These are phyloP conservation scores for Gymnoscopelus microlampas DNA, from an alignment of 2,797 vertebrate species.

Conservation along the genomic window DNA sequence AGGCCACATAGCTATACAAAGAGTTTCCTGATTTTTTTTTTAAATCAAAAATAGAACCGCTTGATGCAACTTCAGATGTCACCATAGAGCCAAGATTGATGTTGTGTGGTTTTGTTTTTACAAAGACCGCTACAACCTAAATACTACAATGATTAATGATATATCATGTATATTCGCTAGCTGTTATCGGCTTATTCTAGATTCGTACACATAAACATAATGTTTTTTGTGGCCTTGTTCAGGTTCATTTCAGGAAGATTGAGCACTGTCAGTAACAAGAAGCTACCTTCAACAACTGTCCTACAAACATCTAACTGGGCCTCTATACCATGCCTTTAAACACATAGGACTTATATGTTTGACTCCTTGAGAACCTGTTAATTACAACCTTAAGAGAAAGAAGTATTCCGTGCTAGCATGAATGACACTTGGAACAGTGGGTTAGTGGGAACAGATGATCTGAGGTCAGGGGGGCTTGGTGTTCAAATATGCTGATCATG, in stretches of 20 bases:
- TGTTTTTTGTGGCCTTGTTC: no score
- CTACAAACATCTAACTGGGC: no score
- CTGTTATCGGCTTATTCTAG: no score
- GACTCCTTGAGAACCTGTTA: not conserved
- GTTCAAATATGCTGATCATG: conserved; percentile 58
- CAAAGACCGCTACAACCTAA: conserved; percentile 53
- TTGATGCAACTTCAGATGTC: no score
- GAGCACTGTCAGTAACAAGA: no score
- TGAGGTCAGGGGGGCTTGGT: conserved; percentile 46
- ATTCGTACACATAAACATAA: no score
- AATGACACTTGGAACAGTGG: conserved; percentile 54
- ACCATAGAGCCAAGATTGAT: not conserved
- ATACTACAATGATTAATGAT: conserved; percentile 13
- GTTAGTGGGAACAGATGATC: conserved; percentile 67
- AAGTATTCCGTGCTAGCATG: conserved; percentile 23
- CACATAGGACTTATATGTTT: not conserved
- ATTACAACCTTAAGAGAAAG: conserved; percentile 7
- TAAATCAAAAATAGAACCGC: no score
- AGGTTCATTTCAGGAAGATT: no score
- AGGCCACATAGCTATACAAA: conserved; percentile 28
- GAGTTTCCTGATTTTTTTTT: conserved; percentile 51
- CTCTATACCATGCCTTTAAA: not conserved
- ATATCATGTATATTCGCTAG: no score
- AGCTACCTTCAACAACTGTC: no score
- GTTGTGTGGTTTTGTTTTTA: conserved; percentile 50